These are phyloP conservation scores for Thymelicus acteon DNA, from an alignment of 2,888 invertebrate genomes.

Conservation along the genomic window DNA sequence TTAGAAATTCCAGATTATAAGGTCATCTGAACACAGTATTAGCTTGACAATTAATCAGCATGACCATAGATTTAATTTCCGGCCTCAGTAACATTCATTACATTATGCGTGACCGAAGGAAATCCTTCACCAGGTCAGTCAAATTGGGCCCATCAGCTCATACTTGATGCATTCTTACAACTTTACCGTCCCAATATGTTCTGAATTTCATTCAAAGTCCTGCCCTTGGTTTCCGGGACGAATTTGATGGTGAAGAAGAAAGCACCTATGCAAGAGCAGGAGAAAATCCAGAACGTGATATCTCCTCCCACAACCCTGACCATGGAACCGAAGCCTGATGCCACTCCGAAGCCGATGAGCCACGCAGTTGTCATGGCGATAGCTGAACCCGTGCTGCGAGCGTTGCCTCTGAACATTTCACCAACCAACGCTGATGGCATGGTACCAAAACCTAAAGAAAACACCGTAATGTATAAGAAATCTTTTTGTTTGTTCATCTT, in stretches of 20 bases:
- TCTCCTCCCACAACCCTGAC: constrained; percentile 52
- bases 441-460: constrained; percentile 54
- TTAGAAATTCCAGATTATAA: no score
- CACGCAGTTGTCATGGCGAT: constrained; percentile 57
- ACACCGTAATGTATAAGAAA: not conserved
- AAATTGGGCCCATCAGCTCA: no score
- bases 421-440: constrained; percentile 57
- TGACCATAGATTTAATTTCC: no score
- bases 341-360: constrained; percentile 57
- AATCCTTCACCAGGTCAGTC: no score
- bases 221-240: constrained; percentile 60
- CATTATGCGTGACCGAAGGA: no score
- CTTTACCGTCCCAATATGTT: constrained; percentile 47
- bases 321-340: constrained; percentile 53
- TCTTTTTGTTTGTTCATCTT: not conserved
- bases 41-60: no score
- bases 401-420: constrained; percentile 57
- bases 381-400: constrained; percentile 55
- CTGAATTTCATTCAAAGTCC: constrained; percentile 55
- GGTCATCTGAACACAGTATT: no score
- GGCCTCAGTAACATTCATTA: no score
- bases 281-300: constrained; percentile 56
- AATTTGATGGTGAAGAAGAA: constrained; percentile 53
- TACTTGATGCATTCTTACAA: no score
- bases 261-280: constrained; percentile 49